Evolutionary conservation across 2,888 invertebrate genomes (phyloP).

Genomic region (Dorcus parallelipipedus): DNA sequence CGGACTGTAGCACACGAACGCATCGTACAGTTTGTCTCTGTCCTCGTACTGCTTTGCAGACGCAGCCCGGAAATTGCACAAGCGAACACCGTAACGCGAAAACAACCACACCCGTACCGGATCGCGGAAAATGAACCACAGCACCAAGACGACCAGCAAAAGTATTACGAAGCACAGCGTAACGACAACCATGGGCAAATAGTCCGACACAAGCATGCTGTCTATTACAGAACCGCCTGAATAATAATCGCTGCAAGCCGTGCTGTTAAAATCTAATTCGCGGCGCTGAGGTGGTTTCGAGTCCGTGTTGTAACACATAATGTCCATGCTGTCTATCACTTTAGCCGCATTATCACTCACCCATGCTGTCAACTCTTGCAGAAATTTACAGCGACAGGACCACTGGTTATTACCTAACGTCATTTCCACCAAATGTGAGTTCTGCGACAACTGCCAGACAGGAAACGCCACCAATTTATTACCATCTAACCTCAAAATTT

Average conservation of each 20-base stretch:
- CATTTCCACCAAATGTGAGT: conserved; percentile 68
- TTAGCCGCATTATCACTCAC: conserved; percentile 77
- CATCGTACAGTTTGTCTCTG: conserved; percentile 84
- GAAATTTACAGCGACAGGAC: conserved; percentile 88
- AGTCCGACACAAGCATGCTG: conserved; percentile 77
- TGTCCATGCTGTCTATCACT: conserved; percentile 73
- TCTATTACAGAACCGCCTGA: conserved; percentile 80
- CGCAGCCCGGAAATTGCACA: conserved; percentile 69
- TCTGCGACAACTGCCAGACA: conserved; percentile 70
- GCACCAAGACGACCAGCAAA: conserved; percentile 70
- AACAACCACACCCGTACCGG: conserved; percentile 84
- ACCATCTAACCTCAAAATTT: conserved; percentile 78
- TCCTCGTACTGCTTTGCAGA: conserved; percentile 66
- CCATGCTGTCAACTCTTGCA: conserved; percentile 80
- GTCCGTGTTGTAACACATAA: conserved; percentile 78
- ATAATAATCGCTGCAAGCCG: conserved; percentile 83
- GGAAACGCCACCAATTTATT: conserved; percentile 78
- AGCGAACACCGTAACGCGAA: conserved; percentile 79
- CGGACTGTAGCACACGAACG: conserved; percentile 88
- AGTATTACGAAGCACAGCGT: conserved; percentile 75
- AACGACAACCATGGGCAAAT: conserved; percentile 79
- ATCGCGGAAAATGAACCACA: conserved; percentile 82
- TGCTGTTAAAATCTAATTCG: conserved; percentile 79
- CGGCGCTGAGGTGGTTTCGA: conserved; percentile 72
- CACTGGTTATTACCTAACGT: conserved; percentile 81